Base-by-base conservation (phyloP, 2,113 vertebrate genomes). In the Stigmatopora argus region DNA sequence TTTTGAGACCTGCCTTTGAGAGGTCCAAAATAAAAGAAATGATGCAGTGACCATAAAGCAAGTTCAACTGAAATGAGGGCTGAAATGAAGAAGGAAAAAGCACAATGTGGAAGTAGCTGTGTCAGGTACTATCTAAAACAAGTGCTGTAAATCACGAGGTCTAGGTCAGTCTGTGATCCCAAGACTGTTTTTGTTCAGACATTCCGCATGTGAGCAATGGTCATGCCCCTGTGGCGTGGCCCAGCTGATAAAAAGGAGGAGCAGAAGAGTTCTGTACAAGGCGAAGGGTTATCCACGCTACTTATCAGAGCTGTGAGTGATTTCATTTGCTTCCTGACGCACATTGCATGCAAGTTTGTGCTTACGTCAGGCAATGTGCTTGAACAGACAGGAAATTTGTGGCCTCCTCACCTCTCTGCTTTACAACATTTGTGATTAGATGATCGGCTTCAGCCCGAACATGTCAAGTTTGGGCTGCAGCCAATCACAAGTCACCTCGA, bases 121-220 rank as follows among this genome's bases (percentile, higher is more conserved):
- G 79, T 80, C 81, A 82, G 72, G 74, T 73, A 14, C 13, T 7
- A 15, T 56, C 14, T 15, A 14, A 34, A 64, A 71, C 79, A 80
- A 81, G 31, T 35, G 6, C 3, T 6, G 55, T 1, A 7, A 60
- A 58, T 86, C 85, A 89, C 85, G 79, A 71, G 73, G 23, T 49
- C 47, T 62, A 34, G 62, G 57, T 79, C 71, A 80, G 52, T 66
- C 15, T 65, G 2, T 21, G n/a, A 69, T 71, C 60, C 52, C 52
- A n/a, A 69, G 65, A 62, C 74, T 82, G 75, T 86, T 55, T 19
- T 23, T 41, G 38, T 41, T 41, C 38, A 41, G 38, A 41, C 38
- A 61, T 72, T 83, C 85, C 86, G 75, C 41, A 45, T 65, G 78
- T 87, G 85, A 89, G 74, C 80, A 73, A 80, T 23, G 53, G 52